These are phyloP conservation scores for Hirtodrosophila cameraria DNA, from an alignment of 2,888 invertebrate genomes.

Conservation along the genomic window DNA sequence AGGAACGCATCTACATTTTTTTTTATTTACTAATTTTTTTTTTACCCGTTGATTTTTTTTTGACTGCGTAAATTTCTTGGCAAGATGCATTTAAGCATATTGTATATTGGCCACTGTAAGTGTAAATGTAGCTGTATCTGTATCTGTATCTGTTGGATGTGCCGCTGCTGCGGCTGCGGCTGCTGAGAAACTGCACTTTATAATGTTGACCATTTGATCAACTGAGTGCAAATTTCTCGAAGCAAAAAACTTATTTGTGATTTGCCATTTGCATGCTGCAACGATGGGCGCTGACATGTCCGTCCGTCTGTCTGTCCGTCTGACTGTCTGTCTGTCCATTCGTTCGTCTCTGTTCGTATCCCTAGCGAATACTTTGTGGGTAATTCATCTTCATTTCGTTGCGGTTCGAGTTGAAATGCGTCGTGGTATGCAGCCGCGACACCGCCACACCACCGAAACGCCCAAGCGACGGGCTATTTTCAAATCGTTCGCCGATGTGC, in stretches of 20 bases:
- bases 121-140: slow-evolving; percentile 59
- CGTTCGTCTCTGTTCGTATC: slow-evolving; percentile 34
- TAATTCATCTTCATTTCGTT: slow-evolving; percentile 82
- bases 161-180: slow-evolving; percentile 34
- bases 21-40: not conserved
- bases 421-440: slow-evolving; percentile 71
- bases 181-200: slow-evolving; percentile 40
- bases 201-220: slow-evolving; percentile 71
- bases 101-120: slow-evolving; percentile 38
- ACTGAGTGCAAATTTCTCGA: slow-evolving; percentile 70
- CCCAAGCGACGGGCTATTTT: slow-evolving; percentile 59
- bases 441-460: slow-evolving; percentile 41
- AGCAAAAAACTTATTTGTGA: slow-evolving; percentile 70
- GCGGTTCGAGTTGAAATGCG: slow-evolving; percentile 81
- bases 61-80: slow-evolving; percentile 65
- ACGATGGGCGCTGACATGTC: slow-evolving; percentile 49
- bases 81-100: slow-evolving; percentile 52
- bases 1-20: not conserved
- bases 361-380: slow-evolving; percentile 64
- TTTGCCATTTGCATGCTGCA: slow-evolving; percentile 65
- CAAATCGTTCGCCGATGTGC: slow-evolving; percentile 67
- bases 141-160: slow-evolving; percentile 37
- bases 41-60: slow-evolving; percentile 7
- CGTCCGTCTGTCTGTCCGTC: not conserved
- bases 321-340: slow-evolving; percentile 3